Percentiles rank a stretch among this genome's conserved stretches.
Conservation (phyloP, 2,888 invertebrate genomes). For the Aporophyla lueneburgensis region DNA sequence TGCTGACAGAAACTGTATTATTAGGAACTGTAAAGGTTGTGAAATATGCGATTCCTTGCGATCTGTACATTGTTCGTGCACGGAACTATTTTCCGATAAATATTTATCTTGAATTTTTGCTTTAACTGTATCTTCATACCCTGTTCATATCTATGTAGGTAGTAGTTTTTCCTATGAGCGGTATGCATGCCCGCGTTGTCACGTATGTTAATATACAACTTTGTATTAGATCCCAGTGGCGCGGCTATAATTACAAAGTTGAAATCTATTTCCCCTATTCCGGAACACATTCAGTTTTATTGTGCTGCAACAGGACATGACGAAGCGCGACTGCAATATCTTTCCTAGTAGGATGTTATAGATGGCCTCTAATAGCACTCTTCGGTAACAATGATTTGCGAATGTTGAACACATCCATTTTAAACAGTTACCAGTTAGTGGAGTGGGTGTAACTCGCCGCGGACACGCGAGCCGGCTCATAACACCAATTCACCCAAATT, state of each 20-base stretch:
- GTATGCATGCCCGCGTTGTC: conserved; percentile 14
- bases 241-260: conserved; percentile 42
- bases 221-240: conserved; percentile 30
- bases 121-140: conserved; percentile 7
- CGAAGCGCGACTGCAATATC: conserved; percentile 28
- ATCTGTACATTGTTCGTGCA: conserved; percentile 36
- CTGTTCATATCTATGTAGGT: background rate
- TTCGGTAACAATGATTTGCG: conserved; percentile 56
- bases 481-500: conserved; percentile 70
- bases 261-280: conserved; percentile 36
- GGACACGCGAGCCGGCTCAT: conserved; percentile 74
- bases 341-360: conserved; percentile 39
- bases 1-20: conserved; percentile 50
- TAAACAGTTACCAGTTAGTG: conserved; percentile 70
- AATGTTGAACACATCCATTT: conserved; percentile 74
- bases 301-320: conserved; percentile 34
- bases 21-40: conserved; percentile 33
- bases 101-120: background rate
- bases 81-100: conserved; percentile 28
- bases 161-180: conserved; percentile 1
- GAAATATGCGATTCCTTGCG: conserved; percentile 39
- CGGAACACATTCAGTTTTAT: conserved; percentile 34
- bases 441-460: conserved; percentile 65
- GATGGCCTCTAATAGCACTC: conserved; percentile 61
- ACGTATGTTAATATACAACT: conserved; percentile 30